These are phyloP conservation scores for Hypanus sabinus DNA, from an alignment of 2,113 vertebrate species.

Conservation along the genomic window DNA sequence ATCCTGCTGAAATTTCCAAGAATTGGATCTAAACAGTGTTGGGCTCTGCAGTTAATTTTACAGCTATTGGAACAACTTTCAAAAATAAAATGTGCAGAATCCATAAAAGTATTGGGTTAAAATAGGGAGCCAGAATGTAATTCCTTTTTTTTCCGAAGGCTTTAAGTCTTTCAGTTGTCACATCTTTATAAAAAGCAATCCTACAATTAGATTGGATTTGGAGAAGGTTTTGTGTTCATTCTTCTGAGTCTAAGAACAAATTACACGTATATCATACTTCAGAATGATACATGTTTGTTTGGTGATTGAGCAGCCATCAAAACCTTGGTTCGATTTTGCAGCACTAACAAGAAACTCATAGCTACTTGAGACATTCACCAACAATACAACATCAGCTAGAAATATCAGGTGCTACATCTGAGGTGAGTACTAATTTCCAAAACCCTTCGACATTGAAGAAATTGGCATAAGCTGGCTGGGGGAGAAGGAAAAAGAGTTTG, in stretches of 20 bases:
- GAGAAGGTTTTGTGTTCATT: not conserved
- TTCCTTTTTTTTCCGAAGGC: not conserved
- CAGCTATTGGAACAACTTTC: not conserved
- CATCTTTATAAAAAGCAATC: not conserved
- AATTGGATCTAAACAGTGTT: not conserved
- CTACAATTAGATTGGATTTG: not conserved
- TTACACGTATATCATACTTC: not conserved
- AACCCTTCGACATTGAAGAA: not conserved
- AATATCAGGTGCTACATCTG: not conserved
- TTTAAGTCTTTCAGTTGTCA: not conserved
- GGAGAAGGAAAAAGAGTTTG: not conserved
- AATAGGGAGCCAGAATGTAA: not conserved
- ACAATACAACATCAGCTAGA: not conserved
- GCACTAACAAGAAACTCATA: not conserved
- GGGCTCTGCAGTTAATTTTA: not conserved
- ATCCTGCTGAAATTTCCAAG: not conserved
- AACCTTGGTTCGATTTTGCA: slow-evolving; percentile 11
- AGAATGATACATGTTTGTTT: not conserved
- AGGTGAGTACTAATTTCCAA: not conserved
- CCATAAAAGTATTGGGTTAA: not conserved
- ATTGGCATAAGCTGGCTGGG: not conserved
- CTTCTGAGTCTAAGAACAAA: slow-evolving; percentile 18
- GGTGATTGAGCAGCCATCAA: not conserved
- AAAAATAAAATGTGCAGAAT: not conserved
- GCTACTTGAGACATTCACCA: not conserved